A percentile compares a stretch with the other conserved stretches of the same genome.
These are phyloP conservation scores for Morbakka virulenta DNA, from an alignment of 30 jellyfish, hydroid and myxozoan genomes.

Conservation along the genomic window DNA sequence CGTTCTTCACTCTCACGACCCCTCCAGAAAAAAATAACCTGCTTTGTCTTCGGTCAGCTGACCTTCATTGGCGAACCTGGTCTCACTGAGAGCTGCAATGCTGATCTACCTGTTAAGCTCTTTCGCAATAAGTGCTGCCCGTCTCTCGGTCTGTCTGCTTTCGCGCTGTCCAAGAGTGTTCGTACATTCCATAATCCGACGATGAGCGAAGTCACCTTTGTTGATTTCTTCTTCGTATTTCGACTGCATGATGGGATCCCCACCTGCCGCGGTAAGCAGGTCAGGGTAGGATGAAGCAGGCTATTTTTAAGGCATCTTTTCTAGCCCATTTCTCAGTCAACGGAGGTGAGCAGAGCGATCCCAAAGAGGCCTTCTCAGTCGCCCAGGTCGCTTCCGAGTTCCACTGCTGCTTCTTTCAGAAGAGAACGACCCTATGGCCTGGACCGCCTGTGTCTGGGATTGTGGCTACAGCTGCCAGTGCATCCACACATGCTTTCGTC, in stretches of 20 bases:
- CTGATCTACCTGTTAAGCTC: neutral
- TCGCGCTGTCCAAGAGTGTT: neutral
- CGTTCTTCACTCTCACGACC: neutral
- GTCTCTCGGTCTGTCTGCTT: neutral
- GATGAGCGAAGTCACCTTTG: neutral
- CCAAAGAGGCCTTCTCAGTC: no score
- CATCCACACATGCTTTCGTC: no score
- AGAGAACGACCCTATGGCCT: no score
- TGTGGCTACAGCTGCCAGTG: no score
- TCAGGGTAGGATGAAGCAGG: neutral
- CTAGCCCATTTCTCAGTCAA: no score
- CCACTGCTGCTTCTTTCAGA: no score
- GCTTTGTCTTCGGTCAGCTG: neutral
- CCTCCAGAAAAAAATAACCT: neutral
- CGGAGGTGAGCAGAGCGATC: no score
- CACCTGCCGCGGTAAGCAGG: slow-evolving; percentile 12
- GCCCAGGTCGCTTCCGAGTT: no score
- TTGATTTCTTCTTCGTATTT: no score
- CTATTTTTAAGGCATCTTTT: slow-evolving; percentile 2
- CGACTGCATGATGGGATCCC: slow-evolving; percentile 5
- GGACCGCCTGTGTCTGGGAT: no score
- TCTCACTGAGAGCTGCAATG: slow-evolving; percentile 10
- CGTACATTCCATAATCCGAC: neutral
- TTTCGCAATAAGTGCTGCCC: slow-evolving; percentile 13
- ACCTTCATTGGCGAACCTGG: slow-evolving; percentile 2